Evolutionary conservation across 2,113 vertebrate species (phyloP), one percentile per base, ranked within the genome.

Genomic region (Entomyzon cyanotis): DNA sequence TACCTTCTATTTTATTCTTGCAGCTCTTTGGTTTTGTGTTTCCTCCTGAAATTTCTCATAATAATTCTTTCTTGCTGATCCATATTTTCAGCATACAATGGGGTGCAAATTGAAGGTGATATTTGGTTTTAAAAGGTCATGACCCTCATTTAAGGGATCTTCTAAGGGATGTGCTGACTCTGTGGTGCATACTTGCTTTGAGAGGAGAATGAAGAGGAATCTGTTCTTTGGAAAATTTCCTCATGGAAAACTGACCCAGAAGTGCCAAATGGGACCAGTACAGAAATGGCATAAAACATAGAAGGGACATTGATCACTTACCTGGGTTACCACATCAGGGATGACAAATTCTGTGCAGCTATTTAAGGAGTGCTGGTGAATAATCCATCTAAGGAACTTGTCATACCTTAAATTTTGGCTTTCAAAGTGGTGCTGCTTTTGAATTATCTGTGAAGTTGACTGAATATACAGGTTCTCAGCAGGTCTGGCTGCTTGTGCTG

Each of bases 141-240:
- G 55, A 11, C 7, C 7, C 17, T 68, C 17, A 7, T n/a, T 52
- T 49, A 60, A 64, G n/a, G 35, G 10, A 22, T n/a, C n/a, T n/a
- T n/a, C n/a, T n/a, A n/a, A n/a, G n/a, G n/a, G n/a, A n/a, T n/a
- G n/a, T n/a, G n/a, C 23, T 16, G 2, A 23, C 18, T 14, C 5
- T 28, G n/a, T 39, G 15, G 12, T 5, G 5, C 2, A 1, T 4
- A 0, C 7, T 46, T 42, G 39, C 27, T 59, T 47, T 2, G 10
- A 69, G 27, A 31, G 46, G 28, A 73, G 86, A 46, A 44, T 9
- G 35, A 16, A 42, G 50, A 20, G 15, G 18, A 19, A 17, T 52
- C 9, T n/a, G 0, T 28, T 52, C 20, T 23, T 68, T 71, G 24
- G 25, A 13, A 7, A 15, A 39, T 7, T 9, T 47, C 8, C 52